Conservation (phyloP, 2,797 vertebrate species). For the Notolabrus celidotus region DNA sequence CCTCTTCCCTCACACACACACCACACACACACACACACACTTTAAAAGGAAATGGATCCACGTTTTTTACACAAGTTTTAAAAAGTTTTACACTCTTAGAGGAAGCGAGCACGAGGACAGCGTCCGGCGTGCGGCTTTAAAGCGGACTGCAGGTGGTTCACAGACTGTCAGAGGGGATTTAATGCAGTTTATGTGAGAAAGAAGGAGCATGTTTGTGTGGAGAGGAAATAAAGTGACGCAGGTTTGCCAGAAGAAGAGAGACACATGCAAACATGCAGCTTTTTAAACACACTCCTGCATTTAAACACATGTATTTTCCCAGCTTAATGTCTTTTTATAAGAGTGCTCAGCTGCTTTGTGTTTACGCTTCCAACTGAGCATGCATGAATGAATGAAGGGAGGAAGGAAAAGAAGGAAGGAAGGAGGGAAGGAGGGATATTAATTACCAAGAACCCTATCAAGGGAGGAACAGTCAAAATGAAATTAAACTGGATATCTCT, state of each 20-base stretch:
- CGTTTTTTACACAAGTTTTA: conserved; percentile 70
- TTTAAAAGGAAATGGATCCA: conserved; percentile 79
- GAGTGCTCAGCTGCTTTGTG: conserved; percentile 32
- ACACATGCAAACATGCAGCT: conserved; percentile 35
- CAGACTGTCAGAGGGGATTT: conserved; percentile 40
- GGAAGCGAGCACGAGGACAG: conserved; percentile 39
- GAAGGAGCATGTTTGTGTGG: too few relatives aligned
- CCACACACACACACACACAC: conserved; percentile 58
- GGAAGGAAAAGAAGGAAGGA: neutral
- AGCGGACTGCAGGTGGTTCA: conserved; percentile 33
- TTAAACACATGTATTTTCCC: conserved; percentile 4
- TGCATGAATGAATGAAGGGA: conserved; percentile 54
- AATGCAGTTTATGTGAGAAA: conserved; percentile 25
- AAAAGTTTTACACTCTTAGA: conserved; percentile 80
- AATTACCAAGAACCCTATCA: conserved; percentile 56
- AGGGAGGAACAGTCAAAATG: conserved; percentile 35
- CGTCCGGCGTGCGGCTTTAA: conserved; percentile 84
- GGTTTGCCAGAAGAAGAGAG: neutral
- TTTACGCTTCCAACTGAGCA: conserved; percentile 49
- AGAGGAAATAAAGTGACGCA: conserved; percentile 43
- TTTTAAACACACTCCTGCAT: neutral
- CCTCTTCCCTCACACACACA: conserved; percentile 18
- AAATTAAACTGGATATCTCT: conserved; percentile 34
- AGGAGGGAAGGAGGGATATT: conserved; percentile 40
- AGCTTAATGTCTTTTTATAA: conserved; percentile 27